These are phyloP conservation scores for Anthoptus insignis DNA, from an alignment of 2,888 invertebrate species.

Conservation along the genomic window DNA sequence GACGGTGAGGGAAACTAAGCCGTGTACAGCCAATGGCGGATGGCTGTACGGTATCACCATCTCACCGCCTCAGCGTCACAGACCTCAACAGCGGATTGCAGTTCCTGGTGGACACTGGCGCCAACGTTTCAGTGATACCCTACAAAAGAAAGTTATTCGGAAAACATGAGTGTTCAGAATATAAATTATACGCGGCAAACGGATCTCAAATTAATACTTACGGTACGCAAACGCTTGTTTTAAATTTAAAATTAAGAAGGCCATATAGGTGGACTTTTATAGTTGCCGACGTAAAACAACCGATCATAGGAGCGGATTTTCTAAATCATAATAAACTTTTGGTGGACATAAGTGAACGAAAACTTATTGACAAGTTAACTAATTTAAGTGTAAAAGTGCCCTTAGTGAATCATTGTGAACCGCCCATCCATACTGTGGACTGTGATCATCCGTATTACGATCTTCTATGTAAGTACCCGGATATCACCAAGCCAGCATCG, in stretches of 20 bases:
- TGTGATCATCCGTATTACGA: neutral
- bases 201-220: conserved; percentile 39
- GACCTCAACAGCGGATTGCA: too few relatives aligned
- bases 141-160: too few relatives aligned
- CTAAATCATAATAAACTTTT: neutral
- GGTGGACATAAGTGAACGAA: neutral
- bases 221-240: conserved; percentile 22
- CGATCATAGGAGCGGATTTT: conserved; percentile 3
- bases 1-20: neutral
- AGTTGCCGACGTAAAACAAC: conserved; percentile 26
- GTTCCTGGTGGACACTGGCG: conserved; percentile 45
- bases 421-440: neutral
- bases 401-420: neutral
- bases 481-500: neutral
- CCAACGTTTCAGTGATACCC: conserved; percentile 34
- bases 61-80: too few relatives aligned
- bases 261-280: conserved; percentile 38
- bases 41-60: neutral
- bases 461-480: too few relatives aligned
- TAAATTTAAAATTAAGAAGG: conserved; percentile 36
- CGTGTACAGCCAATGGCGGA: neutral
- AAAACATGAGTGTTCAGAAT: too few relatives aligned
- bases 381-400: neutral
- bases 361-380: neutral
- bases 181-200: conserved; percentile 41